Evolutionary conservation across 2,888 invertebrate species (phyloP), one percentile per base, ranked within the genome.

Genomic region (Nematopogon swammerdamellus): DNA sequence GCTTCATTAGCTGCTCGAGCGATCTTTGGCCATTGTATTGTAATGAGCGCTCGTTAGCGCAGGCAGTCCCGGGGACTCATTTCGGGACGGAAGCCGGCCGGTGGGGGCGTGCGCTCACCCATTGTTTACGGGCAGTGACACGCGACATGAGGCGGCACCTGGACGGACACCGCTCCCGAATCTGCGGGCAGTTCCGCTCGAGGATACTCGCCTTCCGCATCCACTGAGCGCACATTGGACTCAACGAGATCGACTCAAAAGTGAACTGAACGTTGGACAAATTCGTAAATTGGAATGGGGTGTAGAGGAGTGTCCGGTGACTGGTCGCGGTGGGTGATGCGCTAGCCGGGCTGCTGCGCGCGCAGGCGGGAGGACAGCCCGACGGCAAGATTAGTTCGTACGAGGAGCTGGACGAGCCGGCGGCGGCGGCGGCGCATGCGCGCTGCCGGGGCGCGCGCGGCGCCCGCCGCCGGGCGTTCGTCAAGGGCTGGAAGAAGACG

Each of bases 401-500:
- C 70, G 67, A 63, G 58, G 77, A 75, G 62, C 58, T 76, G 55
- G 70, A 62, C 54, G 60, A 57, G 67, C 69, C 72, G 57, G 72
- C 74, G 72, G 70, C 68, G 72, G 57, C 68, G 66, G 68, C 72
- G 48, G 45, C 44, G 46, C 36, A 36, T 42, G 6, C 11, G 11
- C 8, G 36, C 11, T 8, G 11, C 36, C 11, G 36, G 50, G 76
- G 76, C 68, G 68, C 67, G 64, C 50, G 47, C 18, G 18, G 42
- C 19, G 11, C 42, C 45, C 79, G 77, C 69, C 77, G 77, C 65
- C 76, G 77, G 66, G 75, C 73, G 64, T 70, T 76, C 66, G 67
- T 77, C 63, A 72, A 74, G 63, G 79, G 79, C 58, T 76, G 72
- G 76, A 75, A 75, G 69, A 77, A 75, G 64, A 80, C 76, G 63